Evolutionary conservation across 1,140 invertebrate genomes (phyloP), one percentile per base, ranked within the genome.

Genomic region (Rhagoletis zephyria): DNA sequence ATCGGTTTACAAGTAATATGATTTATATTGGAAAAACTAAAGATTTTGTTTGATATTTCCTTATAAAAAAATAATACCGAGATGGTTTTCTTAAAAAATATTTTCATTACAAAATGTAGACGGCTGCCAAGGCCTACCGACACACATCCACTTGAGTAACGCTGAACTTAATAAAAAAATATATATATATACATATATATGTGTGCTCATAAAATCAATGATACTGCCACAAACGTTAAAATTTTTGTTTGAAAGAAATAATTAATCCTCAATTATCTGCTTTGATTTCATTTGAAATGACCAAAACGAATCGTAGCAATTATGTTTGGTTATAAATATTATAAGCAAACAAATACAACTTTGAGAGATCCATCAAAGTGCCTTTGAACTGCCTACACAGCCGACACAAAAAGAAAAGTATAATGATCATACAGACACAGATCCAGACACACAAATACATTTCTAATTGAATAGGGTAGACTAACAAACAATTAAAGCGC

Each of bases 261-360:
- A 67, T 67, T 67, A 67, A 67, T 67, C 10, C 65, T 67, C 65
- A 67, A 67, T 67, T 67, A 67, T 67, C 65, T 67, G 65, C 65
- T 67, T 67, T 67, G 65, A 67, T 67, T 67, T 40, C 65, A 67
- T 67, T 67, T 42, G 12, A 67, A 67, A 67, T 67, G 65, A 67
- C 65, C 65, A 42, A 67, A 67, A 10, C 40, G 65, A 67, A 67
- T 67, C 30, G 4, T 40, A 10, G 10, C 65, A 40, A 42, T 67
- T 67, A 67, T 67, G 40, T 67, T 67, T 67, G 65, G 30, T 12
- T 67, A 67, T 10, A 67, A 67, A 30, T 10, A 30, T 67, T 67
- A 30, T 30, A 30, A 30, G 65, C 65, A 42, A 30, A 67, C 42
- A 67, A 67, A 67, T 67, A 1, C 30, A 30, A 30, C 42, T 19